phyloP scores from a whole-genome alignment of 1,140 invertebrate genomes.

The Bombus superbus region DNA sequence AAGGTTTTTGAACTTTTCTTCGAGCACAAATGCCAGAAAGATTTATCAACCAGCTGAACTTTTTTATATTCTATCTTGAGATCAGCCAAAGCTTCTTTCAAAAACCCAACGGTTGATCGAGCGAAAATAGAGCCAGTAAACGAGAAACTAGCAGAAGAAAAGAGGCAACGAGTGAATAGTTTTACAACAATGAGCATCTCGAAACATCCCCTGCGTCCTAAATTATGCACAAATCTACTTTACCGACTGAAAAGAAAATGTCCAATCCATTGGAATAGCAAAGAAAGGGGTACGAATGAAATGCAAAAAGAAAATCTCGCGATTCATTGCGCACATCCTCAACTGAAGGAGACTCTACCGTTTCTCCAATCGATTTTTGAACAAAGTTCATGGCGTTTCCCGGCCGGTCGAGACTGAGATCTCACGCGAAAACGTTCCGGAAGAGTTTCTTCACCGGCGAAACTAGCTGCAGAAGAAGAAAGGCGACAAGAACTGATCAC shows the following conservation, averaged over 20 bases:
- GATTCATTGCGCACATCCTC: constrained; percentile 17
- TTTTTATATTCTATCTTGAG: not conserved
- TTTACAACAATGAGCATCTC: not conserved
- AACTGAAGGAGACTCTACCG: not conserved
- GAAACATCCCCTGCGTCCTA: not conserved
- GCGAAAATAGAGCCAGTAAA: not conserved
- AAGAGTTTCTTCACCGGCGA: constrained; percentile 1
- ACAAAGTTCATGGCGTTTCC: constrained; percentile 18
- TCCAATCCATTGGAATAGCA: not conserved
- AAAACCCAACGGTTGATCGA: not conserved
- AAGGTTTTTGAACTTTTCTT: not conserved
- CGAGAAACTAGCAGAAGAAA: not conserved
- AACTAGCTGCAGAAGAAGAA: not conserved
- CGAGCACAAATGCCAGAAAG: constrained; percentile 15
- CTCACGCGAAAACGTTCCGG: not conserved
- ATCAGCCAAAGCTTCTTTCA: not conserved
- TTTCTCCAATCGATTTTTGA: not conserved
- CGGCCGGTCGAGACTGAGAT: constrained; percentile 4
- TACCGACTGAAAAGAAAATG: not conserved
- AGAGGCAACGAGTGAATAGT: not conserved
- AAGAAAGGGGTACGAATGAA: too few relatives aligned
- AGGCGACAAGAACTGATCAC: not conserved
- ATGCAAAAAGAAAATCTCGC: too few relatives aligned
- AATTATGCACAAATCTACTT: constrained; percentile 15
- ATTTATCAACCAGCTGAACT: not conserved